Evolutionary conservation across 2,113 vertebrate genomes (phyloP).

Genomic region (Megaleporinus macrocephalus): DNA sequence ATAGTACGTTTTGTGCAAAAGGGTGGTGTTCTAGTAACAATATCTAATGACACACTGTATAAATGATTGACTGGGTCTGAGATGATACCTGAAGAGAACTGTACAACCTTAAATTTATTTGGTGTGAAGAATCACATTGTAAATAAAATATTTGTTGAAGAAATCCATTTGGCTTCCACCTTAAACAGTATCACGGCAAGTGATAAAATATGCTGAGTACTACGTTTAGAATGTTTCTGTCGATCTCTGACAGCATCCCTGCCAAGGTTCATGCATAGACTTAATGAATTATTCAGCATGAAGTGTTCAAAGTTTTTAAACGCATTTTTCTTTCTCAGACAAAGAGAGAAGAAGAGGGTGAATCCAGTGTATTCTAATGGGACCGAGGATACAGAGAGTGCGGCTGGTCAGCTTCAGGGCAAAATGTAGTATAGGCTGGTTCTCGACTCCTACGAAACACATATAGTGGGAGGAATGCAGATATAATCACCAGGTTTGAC

Average conservation of each 20-base stretch:
- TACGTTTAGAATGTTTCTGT: conserved; percentile 44
- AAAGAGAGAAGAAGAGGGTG: conserved; percentile 2
- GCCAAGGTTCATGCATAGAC: conserved; percentile 18
- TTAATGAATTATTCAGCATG: conserved; percentile 48
- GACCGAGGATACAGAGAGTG: conserved; percentile 8
- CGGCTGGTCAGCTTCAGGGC: not conserved
- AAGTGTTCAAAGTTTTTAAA: conserved; percentile 28
- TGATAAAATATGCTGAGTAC: conserved; percentile 39
- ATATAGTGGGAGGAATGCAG: not conserved
- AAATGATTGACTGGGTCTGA: not conserved
- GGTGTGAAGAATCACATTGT: conserved; percentile 49
- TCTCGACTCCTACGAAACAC: not conserved
- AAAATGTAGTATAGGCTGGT: not conserved
- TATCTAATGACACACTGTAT: not conserved
- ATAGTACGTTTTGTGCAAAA: not conserved
- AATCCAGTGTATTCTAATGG: conserved; percentile 18
- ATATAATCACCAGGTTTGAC: not conserved
- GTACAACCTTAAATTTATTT: conserved; percentile 10
- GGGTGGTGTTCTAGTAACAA: not conserved
- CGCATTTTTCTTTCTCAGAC: conserved; percentile 16
- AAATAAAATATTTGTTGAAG: conserved; percentile 48
- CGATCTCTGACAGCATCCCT: conserved; percentile 24
- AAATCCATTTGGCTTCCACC: conserved; percentile 53
- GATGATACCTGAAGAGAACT: conserved; percentile 11
- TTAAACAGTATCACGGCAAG: conserved; percentile 44